Percentiles rank a stretch among this genome's conserved stretches.
These are phyloP conservation scores for Acridotheres tristis DNA, from an alignment of 2,797 vertebrate species.

Conservation along the genomic window DNA sequence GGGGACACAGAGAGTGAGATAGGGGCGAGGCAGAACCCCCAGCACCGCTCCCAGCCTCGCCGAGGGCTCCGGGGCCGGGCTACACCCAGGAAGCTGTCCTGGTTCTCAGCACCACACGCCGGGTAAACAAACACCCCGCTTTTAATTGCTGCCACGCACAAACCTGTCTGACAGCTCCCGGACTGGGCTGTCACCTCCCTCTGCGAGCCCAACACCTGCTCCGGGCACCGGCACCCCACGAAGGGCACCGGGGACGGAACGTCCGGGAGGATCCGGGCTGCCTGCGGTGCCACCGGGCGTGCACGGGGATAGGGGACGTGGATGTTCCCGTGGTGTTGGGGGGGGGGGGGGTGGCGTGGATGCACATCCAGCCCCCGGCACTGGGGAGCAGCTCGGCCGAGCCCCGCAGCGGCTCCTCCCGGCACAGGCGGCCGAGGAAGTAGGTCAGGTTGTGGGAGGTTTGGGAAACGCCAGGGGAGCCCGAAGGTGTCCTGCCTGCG, in stretches of 20 bases:
- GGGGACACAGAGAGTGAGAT: fast-evolving
- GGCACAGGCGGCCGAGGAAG: constrained; percentile 1
- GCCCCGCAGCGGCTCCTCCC: constrained; percentile 4
- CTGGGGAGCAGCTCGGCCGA: not conserved
- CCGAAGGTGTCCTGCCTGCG: constrained; percentile 19
- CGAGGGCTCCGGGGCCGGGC: not conserved
- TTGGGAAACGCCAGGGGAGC: constrained; percentile 26
- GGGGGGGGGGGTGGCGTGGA: not conserved
- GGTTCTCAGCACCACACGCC: constrained; percentile 46
- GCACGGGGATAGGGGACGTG: not conserved
- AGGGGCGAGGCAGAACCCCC: not conserved
- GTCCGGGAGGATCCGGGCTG: not conserved
- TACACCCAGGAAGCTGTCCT: constrained; percentile 62
- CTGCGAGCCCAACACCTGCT: constrained; percentile 29
- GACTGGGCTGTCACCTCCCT: constrained; percentile 56
- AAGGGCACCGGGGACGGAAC: not conserved
- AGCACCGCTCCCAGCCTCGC: not conserved
- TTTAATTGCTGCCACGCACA: constrained; percentile 67
- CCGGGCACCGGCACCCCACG: not conserved
- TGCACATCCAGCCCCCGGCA: not conserved
- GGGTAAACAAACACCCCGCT: constrained; percentile 61
- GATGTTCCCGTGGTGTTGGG: not conserved
- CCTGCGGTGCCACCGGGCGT: not conserved
- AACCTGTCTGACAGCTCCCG: constrained; percentile 66
- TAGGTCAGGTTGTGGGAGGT: constrained; percentile 55